Percentiles rank a stretch among this genome's conserved stretches.
Evolutionary conservation across 1,140 invertebrate genomes (phyloP).

Genomic region (Drosophila bifasciata): DNA sequence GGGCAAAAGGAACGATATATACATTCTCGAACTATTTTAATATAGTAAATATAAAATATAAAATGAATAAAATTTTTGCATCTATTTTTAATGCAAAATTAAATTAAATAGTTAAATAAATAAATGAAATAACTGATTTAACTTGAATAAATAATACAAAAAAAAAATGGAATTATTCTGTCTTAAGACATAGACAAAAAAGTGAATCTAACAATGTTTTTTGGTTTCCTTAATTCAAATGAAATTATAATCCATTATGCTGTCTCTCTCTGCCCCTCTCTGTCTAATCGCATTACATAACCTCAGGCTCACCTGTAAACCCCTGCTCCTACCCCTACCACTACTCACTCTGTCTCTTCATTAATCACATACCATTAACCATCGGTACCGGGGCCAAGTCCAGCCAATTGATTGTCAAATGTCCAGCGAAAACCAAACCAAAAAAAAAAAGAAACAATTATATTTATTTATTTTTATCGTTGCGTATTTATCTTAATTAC

Average conservation of each 20-base stretch:
- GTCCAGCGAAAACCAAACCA: slow-evolving; percentile 30
- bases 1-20: too few relatives aligned
- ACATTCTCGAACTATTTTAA: too few relatives aligned
- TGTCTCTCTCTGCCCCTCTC: not conserved
- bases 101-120: too few relatives aligned
- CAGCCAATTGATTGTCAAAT: slow-evolving; percentile 66
- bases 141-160: too few relatives aligned
- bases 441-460: slow-evolving; percentile 63
- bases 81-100: too few relatives aligned
- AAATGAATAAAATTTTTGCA: too few relatives aligned
- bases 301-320: not conserved
- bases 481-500: slow-evolving; percentile 82
- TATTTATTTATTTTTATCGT: slow-evolving; percentile 80
- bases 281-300: not conserved
- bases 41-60: too few relatives aligned
- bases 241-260: slow-evolving; percentile 3
- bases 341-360: slow-evolving; percentile 39
- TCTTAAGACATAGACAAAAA: not conserved
- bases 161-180: too few relatives aligned
- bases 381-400: slow-evolving; percentile 5
- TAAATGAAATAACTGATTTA: too few relatives aligned
- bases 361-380: slow-evolving; percentile 73
- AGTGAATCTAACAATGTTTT: slow-evolving; percentile 3
- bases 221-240: not conserved
- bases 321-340: not conserved